Percentiles rank a stretch among this genome's conserved stretches.
Conservation (phyloP, 2,113 vertebrate genomes). For the Tragelaphus buxtoni region DNA sequence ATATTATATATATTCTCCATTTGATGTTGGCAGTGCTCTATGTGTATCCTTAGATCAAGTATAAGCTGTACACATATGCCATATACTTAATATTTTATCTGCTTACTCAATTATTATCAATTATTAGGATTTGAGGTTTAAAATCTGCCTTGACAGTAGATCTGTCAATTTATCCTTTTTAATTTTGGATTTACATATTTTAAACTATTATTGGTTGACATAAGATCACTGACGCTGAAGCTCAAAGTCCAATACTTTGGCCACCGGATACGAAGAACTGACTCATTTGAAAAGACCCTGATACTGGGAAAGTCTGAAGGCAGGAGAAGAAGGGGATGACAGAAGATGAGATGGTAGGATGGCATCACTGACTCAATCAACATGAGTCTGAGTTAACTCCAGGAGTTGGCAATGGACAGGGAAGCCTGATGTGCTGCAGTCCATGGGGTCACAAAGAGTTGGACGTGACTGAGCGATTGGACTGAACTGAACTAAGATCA, state of each 20-base stretch:
- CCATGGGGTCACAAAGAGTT: neutral
- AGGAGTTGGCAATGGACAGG: neutral
- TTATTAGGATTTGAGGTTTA: neutral
- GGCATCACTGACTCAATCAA: neutral
- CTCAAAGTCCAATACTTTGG: neutral
- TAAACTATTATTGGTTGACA: neutral
- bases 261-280: neutral
- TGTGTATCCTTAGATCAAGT: neutral
- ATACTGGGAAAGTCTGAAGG: neutral
- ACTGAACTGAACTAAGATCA: neutral
- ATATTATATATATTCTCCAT: neutral
- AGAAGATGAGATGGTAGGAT: neutral
- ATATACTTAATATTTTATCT: neutral
- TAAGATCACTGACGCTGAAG: neutral
- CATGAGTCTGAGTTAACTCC: neutral
- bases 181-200: neutral
- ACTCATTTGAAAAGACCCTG: neutral
- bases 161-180: neutral
- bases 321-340: rapidly evolving
- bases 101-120: neutral
- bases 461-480: neutral
- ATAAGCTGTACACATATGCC: neutral
- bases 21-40: neutral
- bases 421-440: neutral
- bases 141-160: neutral